Percentiles rank a stretch among this genome's conserved stretches.
Conservation (phyloP, 2,113 vertebrate genomes). For the Microcebus lehilahytsara region DNA sequence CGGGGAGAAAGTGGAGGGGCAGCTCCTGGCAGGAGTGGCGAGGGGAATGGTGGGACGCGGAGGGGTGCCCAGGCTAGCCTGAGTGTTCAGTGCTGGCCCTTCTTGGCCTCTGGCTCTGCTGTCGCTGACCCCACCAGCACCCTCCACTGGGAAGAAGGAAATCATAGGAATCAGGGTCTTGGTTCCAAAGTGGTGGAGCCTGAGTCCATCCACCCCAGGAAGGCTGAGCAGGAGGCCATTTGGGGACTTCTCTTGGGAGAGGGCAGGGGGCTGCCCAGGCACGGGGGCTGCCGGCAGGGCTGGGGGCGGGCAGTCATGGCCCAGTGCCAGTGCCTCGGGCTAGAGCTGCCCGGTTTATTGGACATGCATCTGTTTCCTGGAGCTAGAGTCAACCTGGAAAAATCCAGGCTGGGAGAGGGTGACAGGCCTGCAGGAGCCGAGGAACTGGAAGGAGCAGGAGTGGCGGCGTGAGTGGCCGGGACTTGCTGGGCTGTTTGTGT, state of each 20-base stretch:
- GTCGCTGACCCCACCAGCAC: neutral
- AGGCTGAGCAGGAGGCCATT: neutral
- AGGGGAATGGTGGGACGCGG: neutral
- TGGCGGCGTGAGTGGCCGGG: neutral
- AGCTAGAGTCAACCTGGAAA: constrained; percentile 58
- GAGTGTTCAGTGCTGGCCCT: neutral
- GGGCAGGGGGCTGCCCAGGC: neutral
- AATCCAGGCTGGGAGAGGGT: neutral
- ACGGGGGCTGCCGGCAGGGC: constrained; percentile 33
- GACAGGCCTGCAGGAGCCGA: neutral
- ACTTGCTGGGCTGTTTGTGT: neutral
- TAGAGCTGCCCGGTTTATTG: constrained; percentile 12
- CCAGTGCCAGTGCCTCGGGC: neutral
- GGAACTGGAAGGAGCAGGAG: neutral
- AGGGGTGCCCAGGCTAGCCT: neutral
- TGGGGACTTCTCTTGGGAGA: neutral
- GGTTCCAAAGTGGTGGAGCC: neutral
- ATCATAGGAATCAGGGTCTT: neutral
- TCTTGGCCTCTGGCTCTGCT: neutral
- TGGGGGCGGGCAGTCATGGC: neutral
- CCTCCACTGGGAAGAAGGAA: neutral
- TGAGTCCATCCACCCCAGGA: neutral
- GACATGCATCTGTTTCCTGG: constrained; percentile 57
- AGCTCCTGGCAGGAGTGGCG: neutral
- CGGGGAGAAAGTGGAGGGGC: neutral